phyloP scores from a whole-genome alignment of 1,140 invertebrate genomes.

The Centruroides sculpturatus region DNA sequence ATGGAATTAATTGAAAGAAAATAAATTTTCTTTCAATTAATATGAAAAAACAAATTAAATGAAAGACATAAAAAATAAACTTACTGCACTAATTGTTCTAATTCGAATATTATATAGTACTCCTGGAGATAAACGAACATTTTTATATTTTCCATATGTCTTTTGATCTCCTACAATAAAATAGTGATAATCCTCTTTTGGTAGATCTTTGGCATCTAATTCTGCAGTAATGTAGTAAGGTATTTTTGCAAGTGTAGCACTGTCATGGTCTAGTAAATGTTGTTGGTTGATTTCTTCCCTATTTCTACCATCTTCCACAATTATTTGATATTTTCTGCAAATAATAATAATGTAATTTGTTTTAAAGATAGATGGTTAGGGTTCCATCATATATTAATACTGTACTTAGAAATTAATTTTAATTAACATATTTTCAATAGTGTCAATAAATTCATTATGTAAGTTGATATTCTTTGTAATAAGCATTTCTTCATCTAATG shows the following conservation, averaged over 20 bases:
- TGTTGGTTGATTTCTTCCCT: slow-evolving; percentile 5
- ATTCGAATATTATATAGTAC: slow-evolving; percentile 13
- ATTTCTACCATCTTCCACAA: slow-evolving; percentile 10
- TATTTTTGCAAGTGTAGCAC: neutral
- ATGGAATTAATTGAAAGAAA: too few species aligned
- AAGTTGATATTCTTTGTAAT: too few species aligned
- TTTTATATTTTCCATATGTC: slow-evolving; percentile 7
- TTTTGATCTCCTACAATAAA: slow-evolving; percentile 12
- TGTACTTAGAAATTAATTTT: too few species aligned
- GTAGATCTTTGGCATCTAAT: slow-evolving; percentile 6
- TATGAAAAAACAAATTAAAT: too few species aligned
- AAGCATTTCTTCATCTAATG: too few species aligned
- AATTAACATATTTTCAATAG: too few species aligned
- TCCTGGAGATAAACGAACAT: slow-evolving; percentile 10
- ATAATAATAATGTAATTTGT: too few species aligned
- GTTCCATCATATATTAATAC: too few species aligned
- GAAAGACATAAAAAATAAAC: too few species aligned
- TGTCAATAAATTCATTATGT: too few species aligned
- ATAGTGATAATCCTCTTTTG: neutral
- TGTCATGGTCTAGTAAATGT: neutral
- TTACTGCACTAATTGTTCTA: neutral
- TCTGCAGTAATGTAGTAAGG: slow-evolving; percentile 14
- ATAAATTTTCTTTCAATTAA: too few species aligned
- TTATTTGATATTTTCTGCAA: slow-evolving; percentile 14
- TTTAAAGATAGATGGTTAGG: too few species aligned